These are phyloP conservation scores for Chitala chitala DNA, from an alignment of 2,113 vertebrate genomes.

Conservation along the genomic window DNA sequence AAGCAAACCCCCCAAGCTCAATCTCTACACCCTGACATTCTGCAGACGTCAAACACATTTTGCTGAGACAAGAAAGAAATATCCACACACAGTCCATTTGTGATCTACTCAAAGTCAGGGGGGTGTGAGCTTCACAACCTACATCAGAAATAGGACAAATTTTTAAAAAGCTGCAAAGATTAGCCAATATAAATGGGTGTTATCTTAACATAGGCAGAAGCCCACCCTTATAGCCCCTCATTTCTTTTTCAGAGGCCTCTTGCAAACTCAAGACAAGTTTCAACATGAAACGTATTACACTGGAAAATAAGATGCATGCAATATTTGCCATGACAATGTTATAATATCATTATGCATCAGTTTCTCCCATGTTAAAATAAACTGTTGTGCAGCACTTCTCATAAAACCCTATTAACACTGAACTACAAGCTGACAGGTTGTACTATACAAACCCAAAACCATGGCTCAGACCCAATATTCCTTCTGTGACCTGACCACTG, in stretches of 20 bases:
- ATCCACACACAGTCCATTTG: background rate
- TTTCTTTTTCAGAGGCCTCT: too few relatives aligned
- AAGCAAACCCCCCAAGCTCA: background rate
- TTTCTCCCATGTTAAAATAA: too few relatives aligned
- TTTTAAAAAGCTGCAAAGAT: too few relatives aligned
- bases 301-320: too few relatives aligned
- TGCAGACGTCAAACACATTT: background rate
- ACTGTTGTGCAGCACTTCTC: background rate
- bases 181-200: too few relatives aligned
- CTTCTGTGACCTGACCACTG: background rate
- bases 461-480: background rate
- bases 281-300: too few relatives aligned
- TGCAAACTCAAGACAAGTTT: too few relatives aligned
- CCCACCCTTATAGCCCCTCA: too few relatives aligned
- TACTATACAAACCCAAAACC: background rate
- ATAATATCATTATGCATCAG: too few relatives aligned
- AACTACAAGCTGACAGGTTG: background rate
- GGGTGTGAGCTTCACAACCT: background rate
- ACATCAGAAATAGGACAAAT: too few relatives aligned
- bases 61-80: background rate
- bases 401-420: background rate
- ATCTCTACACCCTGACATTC: conserved; percentile 13
- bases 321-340: too few relatives aligned
- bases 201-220: too few relatives aligned
- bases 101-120: background rate